Base-by-base conservation (phyloP, 2,888 invertebrate genomes). In the Hirudinaria manillensis region DNA sequence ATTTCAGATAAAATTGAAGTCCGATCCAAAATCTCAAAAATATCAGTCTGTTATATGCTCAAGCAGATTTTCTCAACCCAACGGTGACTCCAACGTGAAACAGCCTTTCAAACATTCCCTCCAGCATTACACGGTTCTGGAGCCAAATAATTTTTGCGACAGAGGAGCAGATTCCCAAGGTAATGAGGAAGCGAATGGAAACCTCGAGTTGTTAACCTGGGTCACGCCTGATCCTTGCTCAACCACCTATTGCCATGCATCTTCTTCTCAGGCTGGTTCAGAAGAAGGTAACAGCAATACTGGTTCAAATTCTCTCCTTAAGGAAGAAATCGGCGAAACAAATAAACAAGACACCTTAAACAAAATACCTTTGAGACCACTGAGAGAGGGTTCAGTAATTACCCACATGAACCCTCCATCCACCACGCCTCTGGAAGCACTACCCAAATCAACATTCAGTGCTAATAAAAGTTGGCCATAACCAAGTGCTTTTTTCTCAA, bases 391-490 rank as follows among this genome's bases (percentile, higher is more conserved):
- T 19, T 71, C 78, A 45, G 45, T 45, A 16, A 45, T 45, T 45
- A 45, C 45, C 13, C 65, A 4, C 27, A 55, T 51, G 34, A 56
- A 32, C 32, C 19, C 32, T 32, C 45, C 21, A 27, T 24, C 27
- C 45, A 70, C 24, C 0, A 45, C 21, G 74, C 51, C 51, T 55
- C n/a, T 32, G n/a, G 29, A 74, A 61, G 53, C 55, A 16, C 19
- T 36, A 29, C 67, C 53, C 7, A 61, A 72, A 13, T 36, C 36
- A 21, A 72, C 36, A 45, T 76, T 45, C 70, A 77, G 68, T 24
- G 76, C 76, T 21, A 79, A 78, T 66, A 75, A 77, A 73, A 79
- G 79, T 67, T 79, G 79, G 79, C 79, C 78, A 16, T 77, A 61
- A 77, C 29, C 27, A 34, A n/a, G n/a, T n/a, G 51, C 21, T 36